A percentile compares a stretch with the other conserved stretches of the same genome.
Evolutionary conservation across 2,113 vertebrate species (phyloP).

Genomic region (Herpetotheres cachinnans): DNA sequence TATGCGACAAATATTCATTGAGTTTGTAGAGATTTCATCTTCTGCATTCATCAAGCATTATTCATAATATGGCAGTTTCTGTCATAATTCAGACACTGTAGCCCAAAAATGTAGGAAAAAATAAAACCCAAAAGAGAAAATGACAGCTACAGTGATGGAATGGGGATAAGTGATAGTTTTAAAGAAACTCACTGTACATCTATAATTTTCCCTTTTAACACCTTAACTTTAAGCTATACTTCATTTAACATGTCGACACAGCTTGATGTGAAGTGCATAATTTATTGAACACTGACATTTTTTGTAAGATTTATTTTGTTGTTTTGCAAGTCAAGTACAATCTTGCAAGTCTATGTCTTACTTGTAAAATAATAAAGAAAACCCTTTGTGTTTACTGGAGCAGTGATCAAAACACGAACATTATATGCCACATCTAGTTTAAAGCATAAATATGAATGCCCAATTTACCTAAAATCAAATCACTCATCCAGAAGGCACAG

Average conservation of each 20-base stretch:
- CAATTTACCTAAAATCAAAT: constrained; percentile 50
- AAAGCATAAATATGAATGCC: constrained; percentile 23
- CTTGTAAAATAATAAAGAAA: background rate
- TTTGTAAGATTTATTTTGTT: constrained; percentile 50
- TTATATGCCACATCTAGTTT: constrained; percentile 21
- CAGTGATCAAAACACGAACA: constrained; percentile 35
- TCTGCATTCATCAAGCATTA: constrained; percentile 16
- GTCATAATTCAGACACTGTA: constrained; percentile 10
- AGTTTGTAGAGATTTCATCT: background rate
- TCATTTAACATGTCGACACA: constrained; percentile 4
- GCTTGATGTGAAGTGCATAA: background rate
- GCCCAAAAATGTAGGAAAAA: background rate
- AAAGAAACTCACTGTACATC: background rate
- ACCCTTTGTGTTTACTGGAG: background rate
- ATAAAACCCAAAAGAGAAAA: background rate
- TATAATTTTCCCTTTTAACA: constrained; percentile 48
- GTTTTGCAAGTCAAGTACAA: constrained; percentile 38
- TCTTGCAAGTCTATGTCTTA: background rate
- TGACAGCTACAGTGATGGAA: constrained; percentile 12
- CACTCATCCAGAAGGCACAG: constrained; percentile 3
- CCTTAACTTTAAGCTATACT: constrained; percentile 35
- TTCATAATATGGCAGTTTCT: background rate
- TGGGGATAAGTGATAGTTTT: constrained; percentile 22
- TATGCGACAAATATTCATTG: constrained; percentile 16
- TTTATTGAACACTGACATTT: constrained; percentile 27